These are phyloP conservation scores for Dendropsophus ebraccatus DNA, from an alignment of 2,113 vertebrate species.

Conservation along the genomic window DNA sequence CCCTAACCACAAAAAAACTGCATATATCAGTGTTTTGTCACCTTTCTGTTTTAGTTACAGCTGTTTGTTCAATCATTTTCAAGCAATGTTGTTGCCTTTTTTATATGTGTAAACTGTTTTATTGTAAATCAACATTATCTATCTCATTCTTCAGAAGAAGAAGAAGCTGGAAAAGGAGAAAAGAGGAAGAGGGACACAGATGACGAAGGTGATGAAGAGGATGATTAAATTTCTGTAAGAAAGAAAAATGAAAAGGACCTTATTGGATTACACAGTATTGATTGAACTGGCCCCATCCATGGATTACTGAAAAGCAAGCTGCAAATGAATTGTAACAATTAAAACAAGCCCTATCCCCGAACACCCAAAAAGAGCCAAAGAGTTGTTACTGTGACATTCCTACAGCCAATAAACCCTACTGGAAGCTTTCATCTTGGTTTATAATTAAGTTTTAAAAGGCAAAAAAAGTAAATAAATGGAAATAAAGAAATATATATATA, in stretches of 20 bases:
- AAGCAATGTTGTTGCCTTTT: not conserved
- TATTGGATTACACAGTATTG: slow-evolving; percentile 82
- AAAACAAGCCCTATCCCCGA: slow-evolving; percentile 64
- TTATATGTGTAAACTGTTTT: not conserved
- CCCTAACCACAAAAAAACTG: too few relatives aligned
- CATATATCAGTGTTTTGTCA: too few relatives aligned
- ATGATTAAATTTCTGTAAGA: slow-evolving; percentile 71
- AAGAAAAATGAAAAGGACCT: slow-evolving; percentile 64
- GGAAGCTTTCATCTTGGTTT: slow-evolving; percentile 75
- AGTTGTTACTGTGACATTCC: slow-evolving; percentile 87
- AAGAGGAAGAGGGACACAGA: slow-evolving; percentile 90
- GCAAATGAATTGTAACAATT: slow-evolving; percentile 67
- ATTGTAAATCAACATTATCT: too few relatives aligned
- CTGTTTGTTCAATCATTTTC: not conserved
- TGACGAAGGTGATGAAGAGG: slow-evolving; percentile 85
- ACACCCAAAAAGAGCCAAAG: slow-evolving; percentile 77
- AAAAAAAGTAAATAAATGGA: slow-evolving; percentile 39
- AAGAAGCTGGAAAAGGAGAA: slow-evolving; percentile 75
- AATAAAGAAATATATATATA: slow-evolving; percentile 13
- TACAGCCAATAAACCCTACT: slow-evolving; percentile 76
- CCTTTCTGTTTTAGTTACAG: too few relatives aligned
- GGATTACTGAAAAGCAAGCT: slow-evolving; percentile 73
- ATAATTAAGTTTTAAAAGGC: slow-evolving; percentile 64
- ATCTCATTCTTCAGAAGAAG: slow-evolving; percentile 19
- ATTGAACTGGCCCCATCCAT: slow-evolving; percentile 76